Evolutionary conservation across 2,113 vertebrate species (phyloP).

Genomic region (Hemichromis elongatus): DNA sequence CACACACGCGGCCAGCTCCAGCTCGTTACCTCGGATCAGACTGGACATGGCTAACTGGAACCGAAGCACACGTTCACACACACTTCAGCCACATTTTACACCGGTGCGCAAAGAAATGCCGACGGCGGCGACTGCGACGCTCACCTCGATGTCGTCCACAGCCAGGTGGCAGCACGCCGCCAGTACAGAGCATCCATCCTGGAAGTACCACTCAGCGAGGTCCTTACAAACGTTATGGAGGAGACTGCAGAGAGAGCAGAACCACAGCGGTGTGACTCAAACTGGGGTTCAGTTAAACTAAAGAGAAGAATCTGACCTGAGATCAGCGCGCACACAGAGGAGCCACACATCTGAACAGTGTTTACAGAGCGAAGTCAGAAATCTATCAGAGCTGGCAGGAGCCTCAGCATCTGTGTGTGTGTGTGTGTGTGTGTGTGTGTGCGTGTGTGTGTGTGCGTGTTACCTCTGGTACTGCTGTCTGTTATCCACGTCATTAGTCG

Average conservation of each 20-base stretch:
- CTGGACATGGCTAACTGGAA: slow-evolving; percentile 87
- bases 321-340: neutral
- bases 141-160: slow-evolving; percentile 87
- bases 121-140: neutral
- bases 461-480: slow-evolving; percentile 84
- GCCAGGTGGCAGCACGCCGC: slow-evolving; percentile 93
- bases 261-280: neutral
- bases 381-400: neutral
- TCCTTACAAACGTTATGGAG: slow-evolving; percentile 82
- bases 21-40: slow-evolving; percentile 93
- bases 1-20: slow-evolving; percentile 88
- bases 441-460: neutral
- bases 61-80: slow-evolving; percentile 22
- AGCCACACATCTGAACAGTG: no score
- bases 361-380: no score
- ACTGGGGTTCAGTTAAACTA: neutral
- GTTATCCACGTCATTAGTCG: slow-evolving; percentile 67
- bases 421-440: neutral
- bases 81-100: neutral
- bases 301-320: neutral
- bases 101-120: neutral
- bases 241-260: slow-evolving; percentile 68
- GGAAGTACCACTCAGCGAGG: slow-evolving; percentile 93
- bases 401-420: neutral
- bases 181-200: slow-evolving; percentile 83